Evolutionary conservation across 1,140 invertebrate genomes (phyloP).

Genomic region (Orchestia grillus): DNA sequence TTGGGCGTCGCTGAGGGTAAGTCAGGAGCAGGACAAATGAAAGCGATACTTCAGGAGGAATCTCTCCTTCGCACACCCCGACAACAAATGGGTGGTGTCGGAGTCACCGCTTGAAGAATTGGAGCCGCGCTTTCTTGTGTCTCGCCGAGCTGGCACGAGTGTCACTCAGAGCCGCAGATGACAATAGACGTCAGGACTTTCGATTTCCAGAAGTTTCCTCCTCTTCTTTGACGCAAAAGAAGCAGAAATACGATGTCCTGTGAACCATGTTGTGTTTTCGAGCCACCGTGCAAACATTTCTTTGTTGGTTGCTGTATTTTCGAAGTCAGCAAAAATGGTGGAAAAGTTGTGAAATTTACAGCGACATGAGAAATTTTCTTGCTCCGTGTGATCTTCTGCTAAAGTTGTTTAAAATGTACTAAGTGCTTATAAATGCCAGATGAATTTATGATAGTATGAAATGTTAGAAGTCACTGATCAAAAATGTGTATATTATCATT

Average conservation of each 20-base stretch:
- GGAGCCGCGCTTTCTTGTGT: not conserved
- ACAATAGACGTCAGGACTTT: conserved; percentile 32
- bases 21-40: not conserved
- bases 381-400: not conserved
- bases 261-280: not conserved
- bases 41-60: not conserved
- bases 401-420: not conserved
- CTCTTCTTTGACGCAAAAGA: not conserved
- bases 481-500: too few relatives aligned
- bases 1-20: not conserved
- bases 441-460: too few relatives aligned
- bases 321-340: not conserved
- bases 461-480: too few relatives aligned
- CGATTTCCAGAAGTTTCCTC: not conserved
- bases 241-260: not conserved
- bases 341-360: not conserved
- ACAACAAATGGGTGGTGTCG: not conserved
- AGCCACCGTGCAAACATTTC: not conserved
- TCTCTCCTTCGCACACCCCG: not conserved
- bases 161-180: not conserved
- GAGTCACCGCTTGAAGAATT: conserved; percentile 16
- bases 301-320: not conserved
- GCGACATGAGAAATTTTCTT: too few relatives aligned
- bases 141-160: not conserved
- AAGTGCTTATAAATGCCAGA: too few relatives aligned